Percentiles rank a stretch among this genome's conserved stretches.
phyloP scores from a whole-genome alignment of 2,797 vertebrate genomes.

The Urophycis tenuis region DNA sequence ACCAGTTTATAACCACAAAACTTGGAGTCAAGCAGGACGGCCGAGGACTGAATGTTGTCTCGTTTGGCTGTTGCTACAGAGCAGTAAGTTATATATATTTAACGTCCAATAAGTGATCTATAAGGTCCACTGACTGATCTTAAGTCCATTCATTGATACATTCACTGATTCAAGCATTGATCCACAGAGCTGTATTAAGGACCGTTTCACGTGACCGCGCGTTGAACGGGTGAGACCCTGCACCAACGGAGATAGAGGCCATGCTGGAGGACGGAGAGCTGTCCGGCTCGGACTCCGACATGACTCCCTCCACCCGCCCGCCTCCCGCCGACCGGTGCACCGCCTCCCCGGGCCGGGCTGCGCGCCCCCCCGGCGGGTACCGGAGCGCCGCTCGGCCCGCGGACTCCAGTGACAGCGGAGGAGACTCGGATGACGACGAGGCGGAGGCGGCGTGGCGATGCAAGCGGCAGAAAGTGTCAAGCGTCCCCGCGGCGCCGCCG shows the following conservation, averaged over 20 bases:
- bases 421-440: conserved; percentile 85
- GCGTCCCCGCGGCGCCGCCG: conserved; percentile 43
- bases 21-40: too few relatives aligned
- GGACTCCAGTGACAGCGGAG: conserved; percentile 83
- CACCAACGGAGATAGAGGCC: conserved; percentile 42
- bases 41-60: too few relatives aligned
- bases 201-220: too few relatives aligned
- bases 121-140: too few relatives aligned
- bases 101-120: too few relatives aligned
- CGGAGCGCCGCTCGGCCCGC: conserved; percentile 66
- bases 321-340: conserved; percentile 42
- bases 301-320: conserved; percentile 52
- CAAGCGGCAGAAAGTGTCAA: conserved; percentile 82
- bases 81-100: too few relatives aligned
- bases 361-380: conserved; percentile 61
- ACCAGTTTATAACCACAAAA: background rate
- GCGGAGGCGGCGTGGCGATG: conserved; percentile 73
- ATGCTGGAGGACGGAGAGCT: conserved; percentile 89
- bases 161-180: too few relatives aligned
- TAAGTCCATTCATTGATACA: too few relatives aligned
- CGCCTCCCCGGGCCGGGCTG: conserved; percentile 48
- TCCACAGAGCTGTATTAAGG: too few relatives aligned
- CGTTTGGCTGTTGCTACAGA: too few relatives aligned
- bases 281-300: conserved; percentile 72
- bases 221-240: too few relatives aligned